Percentiles rank a stretch among this genome's conserved stretches.
phyloP scores from a whole-genome alignment of 1,140 invertebrate genomes.

The Venustaconcha ellipsiformis region DNA sequence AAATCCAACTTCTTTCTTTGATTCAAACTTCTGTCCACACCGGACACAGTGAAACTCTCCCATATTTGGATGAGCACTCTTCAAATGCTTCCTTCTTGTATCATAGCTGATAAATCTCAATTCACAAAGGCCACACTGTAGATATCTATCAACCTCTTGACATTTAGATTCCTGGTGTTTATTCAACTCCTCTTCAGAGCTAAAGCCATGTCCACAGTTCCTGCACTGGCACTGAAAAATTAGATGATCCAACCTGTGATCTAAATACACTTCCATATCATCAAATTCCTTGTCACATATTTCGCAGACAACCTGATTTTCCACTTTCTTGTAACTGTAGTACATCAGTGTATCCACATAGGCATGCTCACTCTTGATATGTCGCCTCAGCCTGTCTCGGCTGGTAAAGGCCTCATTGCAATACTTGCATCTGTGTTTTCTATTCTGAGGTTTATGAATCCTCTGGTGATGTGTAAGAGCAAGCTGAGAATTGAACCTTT shows the following conservation, averaged over 20 bases:
- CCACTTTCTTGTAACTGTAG: conserved; percentile 13
- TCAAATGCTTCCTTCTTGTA: conserved; percentile 17
- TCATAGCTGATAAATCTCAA: conserved; percentile 20
- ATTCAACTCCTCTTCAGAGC: neutral
- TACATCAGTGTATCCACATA: conserved; percentile 14
- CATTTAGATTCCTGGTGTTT: neutral
- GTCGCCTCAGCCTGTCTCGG: conserved; percentile 17
- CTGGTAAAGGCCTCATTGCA: conserved; percentile 16
- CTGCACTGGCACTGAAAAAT: conserved; percentile 12
- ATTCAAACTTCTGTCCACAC: conserved; percentile 12
- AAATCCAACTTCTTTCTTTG: neutral
- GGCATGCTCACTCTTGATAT: conserved; percentile 21
- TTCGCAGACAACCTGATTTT: conserved; percentile 14
- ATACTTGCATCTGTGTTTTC: conserved; percentile 14
- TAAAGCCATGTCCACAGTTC: conserved; percentile 26
- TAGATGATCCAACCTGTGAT: conserved; percentile 17
- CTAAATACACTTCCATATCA: conserved; percentile 16
- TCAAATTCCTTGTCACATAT: conserved; percentile 25
- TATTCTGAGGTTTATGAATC: conserved; percentile 18
- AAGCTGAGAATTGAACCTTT: conserved; percentile 15
- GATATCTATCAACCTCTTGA: neutral
- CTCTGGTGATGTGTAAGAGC: conserved; percentile 20
- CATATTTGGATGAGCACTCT: conserved; percentile 7
- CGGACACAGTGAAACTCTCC: conserved; percentile 18
- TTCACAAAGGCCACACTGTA: conserved; percentile 21